Evolutionary conservation across 2,113 vertebrate genomes (phyloP).

Genomic region (Panthera uncia): DNA sequence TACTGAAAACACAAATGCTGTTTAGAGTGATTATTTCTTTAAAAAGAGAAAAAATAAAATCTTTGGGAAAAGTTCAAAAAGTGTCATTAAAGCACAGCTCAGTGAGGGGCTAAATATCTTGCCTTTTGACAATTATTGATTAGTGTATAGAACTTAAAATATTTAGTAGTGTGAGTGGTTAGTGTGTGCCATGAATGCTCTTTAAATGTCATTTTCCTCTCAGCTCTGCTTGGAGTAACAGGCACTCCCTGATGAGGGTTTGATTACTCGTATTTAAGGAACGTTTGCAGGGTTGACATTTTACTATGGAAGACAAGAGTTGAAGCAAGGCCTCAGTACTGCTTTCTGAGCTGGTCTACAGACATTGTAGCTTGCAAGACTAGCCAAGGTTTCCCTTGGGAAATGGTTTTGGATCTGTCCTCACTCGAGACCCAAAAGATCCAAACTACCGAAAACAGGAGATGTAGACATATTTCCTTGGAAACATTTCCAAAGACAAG

Average conservation of each 20-base stretch:
- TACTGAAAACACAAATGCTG: background rate
- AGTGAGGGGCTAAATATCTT: background rate
- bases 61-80: constrained; percentile 24
- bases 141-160: constrained; percentile 40
- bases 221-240: constrained; percentile 9
- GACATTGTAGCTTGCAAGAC: background rate
- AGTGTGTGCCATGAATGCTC: background rate
- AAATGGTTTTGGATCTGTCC: background rate
- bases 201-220: constrained; percentile 47
- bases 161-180: background rate
- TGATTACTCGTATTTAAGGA: constrained; percentile 30
- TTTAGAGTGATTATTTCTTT: constrained; percentile 14
- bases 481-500: constrained; percentile 8
- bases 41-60: background rate
- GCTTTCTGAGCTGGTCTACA: background rate
- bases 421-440: background rate
- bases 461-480: background rate
- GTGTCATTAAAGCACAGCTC: constrained; percentile 35
- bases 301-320: constrained; percentile 12
- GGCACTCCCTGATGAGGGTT: background rate
- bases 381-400: background rate
- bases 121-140: constrained; percentile 36
- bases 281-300: constrained; percentile 25
- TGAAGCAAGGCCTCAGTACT: background rate
- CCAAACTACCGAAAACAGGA: background rate